phyloP scores from a whole-genome alignment of 1,140 invertebrate species.

The Brachionus sp. region DNA sequence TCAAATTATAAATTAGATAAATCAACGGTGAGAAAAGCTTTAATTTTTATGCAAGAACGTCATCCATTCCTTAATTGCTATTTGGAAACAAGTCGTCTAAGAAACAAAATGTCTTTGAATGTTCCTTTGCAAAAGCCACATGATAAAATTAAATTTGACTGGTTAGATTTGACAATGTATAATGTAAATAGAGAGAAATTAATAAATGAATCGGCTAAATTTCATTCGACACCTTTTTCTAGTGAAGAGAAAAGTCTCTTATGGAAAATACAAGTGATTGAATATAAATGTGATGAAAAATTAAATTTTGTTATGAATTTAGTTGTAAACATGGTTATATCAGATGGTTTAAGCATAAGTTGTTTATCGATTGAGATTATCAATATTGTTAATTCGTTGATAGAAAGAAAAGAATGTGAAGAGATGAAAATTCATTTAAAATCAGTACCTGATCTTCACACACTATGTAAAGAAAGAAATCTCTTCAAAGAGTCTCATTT shows the following conservation, averaged over 20 bases:
- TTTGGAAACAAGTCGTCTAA: neutral
- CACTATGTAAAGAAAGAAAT: neutral
- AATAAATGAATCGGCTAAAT: slow-evolving; percentile 8
- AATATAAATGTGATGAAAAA: neutral
- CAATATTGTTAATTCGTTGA: slow-evolving; percentile 26
- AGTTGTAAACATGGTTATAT: neutral
- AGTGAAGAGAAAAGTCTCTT: neutral
- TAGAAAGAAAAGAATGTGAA: neutral
- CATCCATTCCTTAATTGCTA: slow-evolving; percentile 16
- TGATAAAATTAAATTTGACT: neutral
- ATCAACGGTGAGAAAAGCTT: neutral
- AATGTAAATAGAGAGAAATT: neutral
- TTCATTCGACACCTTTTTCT: neutral
- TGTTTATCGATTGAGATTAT: neutral
- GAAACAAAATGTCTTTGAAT: neutral
- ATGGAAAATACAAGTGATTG: slow-evolving; percentile 1
- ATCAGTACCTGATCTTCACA: neutral
- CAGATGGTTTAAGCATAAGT: slow-evolving; percentile 23
- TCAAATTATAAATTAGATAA: neutral
- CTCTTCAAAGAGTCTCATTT: neutral
- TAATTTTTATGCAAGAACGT: slow-evolving; percentile 1
- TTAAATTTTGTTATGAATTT: neutral
- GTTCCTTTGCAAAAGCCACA: neutral
- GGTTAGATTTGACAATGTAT: neutral
- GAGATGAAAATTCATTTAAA: neutral